These are phyloP conservation scores for Drosophila emarginata DNA, from an alignment of 2,888 invertebrate genomes.

Conservation along the genomic window DNA sequence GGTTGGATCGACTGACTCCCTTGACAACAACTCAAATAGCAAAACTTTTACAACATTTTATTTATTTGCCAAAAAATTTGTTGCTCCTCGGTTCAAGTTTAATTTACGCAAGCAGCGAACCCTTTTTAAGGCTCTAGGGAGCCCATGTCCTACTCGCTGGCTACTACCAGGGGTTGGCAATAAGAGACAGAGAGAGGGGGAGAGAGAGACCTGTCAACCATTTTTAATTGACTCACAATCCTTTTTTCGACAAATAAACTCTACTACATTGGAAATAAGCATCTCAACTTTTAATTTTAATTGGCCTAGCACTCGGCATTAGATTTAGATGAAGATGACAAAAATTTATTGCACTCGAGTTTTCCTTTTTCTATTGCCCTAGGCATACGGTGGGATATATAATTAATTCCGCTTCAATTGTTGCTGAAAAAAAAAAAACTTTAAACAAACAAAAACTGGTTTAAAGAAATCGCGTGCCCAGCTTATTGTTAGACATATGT, in stretches of 20 bases:
- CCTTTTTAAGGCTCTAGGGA: constrained; percentile 50
- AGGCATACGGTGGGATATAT: constrained; percentile 13
- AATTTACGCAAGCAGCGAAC: constrained; percentile 41
- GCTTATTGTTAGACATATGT: constrained; percentile 34
- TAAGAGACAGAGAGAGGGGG: neutral
- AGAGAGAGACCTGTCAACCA: constrained; percentile 59
- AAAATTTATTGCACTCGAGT: constrained; percentile 26
- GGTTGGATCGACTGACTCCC: neutral
- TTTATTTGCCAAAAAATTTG: constrained; percentile 58
- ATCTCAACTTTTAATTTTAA: constrained; percentile 64
- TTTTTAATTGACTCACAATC: constrained; percentile 76
- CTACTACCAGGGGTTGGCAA: too few relatives aligned
- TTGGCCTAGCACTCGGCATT: constrained; percentile 49
- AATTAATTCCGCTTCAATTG: constrained; percentile 73
- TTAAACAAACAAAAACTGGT: constrained; percentile 66
- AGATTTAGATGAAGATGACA: constrained; percentile 12
- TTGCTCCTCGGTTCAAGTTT: constrained; percentile 28
- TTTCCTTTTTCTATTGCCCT: constrained; percentile 18
- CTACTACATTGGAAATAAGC: constrained; percentile 53
- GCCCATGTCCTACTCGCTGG: constrained; percentile 11
- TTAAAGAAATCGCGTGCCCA: constrained; percentile 41
- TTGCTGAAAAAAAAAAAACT: constrained; percentile 62
- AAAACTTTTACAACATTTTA: constrained; percentile 66
- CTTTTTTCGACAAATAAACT: constrained; percentile 34
- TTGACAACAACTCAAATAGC: constrained; percentile 44